Evolutionary conservation across 2,797 vertebrate genomes (phyloP).

Genomic region (Harpagifer antarcticus): DNA sequence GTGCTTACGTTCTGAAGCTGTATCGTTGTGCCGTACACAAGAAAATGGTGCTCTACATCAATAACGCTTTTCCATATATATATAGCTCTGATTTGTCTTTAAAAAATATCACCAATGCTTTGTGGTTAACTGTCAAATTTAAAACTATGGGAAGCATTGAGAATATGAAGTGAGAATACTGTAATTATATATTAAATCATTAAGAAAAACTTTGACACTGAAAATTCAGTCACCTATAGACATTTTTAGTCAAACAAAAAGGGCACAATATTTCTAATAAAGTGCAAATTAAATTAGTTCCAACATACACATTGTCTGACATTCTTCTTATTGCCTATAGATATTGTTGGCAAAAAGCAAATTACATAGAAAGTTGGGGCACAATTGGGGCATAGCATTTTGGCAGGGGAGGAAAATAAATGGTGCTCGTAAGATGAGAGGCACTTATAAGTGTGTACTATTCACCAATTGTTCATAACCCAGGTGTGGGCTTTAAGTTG

Average conservation of each 20-base stretch:
- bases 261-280: slow-evolving; percentile 68
- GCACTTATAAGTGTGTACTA: slow-evolving; percentile 76
- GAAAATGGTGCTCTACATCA: slow-evolving; percentile 60
- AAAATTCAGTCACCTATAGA: slow-evolving; percentile 49
- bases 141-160: slow-evolving; percentile 48
- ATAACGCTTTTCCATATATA: slow-evolving; percentile 21
- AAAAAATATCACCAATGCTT: slow-evolving; percentile 54
- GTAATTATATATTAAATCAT: slow-evolving; percentile 40
- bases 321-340: slow-evolving; percentile 79
- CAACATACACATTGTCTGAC: slow-evolving; percentile 79
- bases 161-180: slow-evolving; percentile 44
- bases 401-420: slow-evolving; percentile 53
- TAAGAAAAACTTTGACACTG: slow-evolving; percentile 43
- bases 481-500: slow-evolving; percentile 31
- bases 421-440: slow-evolving; percentile 74
- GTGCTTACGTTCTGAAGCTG: slow-evolving; percentile 58
- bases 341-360: slow-evolving; percentile 66
- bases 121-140: slow-evolving; percentile 65
- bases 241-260: slow-evolving; percentile 65
- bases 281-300: slow-evolving; percentile 83
- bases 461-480: slow-evolving; percentile 68
- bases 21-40: slow-evolving; percentile 52
- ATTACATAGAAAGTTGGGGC: slow-evolving; percentile 58
- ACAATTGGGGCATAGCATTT: slow-evolving; percentile 59
- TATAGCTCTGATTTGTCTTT: slow-evolving; percentile 43